Base-by-base conservation (phyloP, 2,888 invertebrate genomes). In the Hirtodrosophila histrioides region DNA sequence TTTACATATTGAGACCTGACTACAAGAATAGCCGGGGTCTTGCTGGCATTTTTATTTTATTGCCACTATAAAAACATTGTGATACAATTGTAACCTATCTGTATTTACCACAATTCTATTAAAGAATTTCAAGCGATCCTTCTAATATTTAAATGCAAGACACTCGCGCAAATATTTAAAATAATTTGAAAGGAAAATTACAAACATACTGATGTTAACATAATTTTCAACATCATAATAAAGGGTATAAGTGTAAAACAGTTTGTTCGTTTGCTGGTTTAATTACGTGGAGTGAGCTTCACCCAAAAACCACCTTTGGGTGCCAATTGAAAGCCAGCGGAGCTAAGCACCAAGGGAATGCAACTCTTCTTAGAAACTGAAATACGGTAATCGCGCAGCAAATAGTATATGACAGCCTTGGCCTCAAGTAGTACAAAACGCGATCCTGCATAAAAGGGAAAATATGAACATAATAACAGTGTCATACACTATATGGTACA, bases 361-460 rank as follows among this genome's bases (percentile, higher is more conserved):
- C 70, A 58, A 3, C 87, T 78, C 23, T 90, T 90, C 44, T 82
- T 56, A 9, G 89, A 78, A 12, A 81, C 68, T n/a, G 64, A 73
- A 48, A 91, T 73, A 8, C 69, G 77, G 55, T 89, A 91, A 23
- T 89, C 81, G 9, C 85, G 83, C 23, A 91, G 49, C 27, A 91
- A 39, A 48, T 91, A 86, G 54, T 82, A 91, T 3, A 91, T 68
- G 9, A 91, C 66, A 56, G 81, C 89, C 64, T 91, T 91, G 4
- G 89, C 87, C 63, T 91, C 91, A 46, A 91, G 83, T 2, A 91
- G 69, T 27, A 90, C 91, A 44, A 91, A 91, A 12, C 91, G 89
- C 2, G 89, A 89, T 17, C 89, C 91, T 91, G 4, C 2, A 7
- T 0, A 62, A 11, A n/a, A 31, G 3, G 12, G n/a, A 24, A 2